phyloP scores from a whole-genome alignment of 2,888 invertebrate species.

The Troglohyphantes excavatus region DNA sequence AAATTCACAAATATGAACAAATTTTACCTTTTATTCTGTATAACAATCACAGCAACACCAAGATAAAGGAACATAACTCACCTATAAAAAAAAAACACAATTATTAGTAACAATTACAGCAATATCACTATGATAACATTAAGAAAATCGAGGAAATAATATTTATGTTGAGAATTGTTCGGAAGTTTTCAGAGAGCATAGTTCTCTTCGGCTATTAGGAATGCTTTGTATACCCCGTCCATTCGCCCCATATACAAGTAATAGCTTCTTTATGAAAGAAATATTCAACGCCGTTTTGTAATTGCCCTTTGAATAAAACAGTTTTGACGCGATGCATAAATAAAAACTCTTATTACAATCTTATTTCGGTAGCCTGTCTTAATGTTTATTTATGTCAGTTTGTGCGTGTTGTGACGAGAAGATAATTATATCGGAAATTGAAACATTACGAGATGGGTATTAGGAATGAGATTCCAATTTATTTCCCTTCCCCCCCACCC shows the following conservation, averaged over 20 bases:
- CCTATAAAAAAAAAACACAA: no score
- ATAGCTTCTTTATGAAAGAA: neutral
- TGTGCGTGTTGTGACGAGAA: no score
- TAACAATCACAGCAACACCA: no score
- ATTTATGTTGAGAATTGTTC: no score
- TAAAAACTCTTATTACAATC: neutral
- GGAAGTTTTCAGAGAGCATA: no score
- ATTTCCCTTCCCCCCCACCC: neutral
- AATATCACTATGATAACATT: no score
- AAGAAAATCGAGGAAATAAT: no score
- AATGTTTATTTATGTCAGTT: neutral
- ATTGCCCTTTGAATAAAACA: neutral
- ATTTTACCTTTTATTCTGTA: no score
- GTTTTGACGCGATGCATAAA: neutral
- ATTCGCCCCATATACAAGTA: neutral
- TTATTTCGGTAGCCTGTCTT: neutral
- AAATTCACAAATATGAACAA: no score
- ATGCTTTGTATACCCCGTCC: neutral
- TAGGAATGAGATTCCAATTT: slow-evolving; percentile 4
- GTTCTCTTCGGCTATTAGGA: neutral
- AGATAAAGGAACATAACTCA: no score
- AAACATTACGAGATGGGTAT: neutral
- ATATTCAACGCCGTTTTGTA: neutral
- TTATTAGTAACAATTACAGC: no score
- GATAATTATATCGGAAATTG: slow-evolving; percentile 2